Evolutionary conservation across 2,888 invertebrate genomes (phyloP).

Genomic region (Hypena proboscidalis): DNA sequence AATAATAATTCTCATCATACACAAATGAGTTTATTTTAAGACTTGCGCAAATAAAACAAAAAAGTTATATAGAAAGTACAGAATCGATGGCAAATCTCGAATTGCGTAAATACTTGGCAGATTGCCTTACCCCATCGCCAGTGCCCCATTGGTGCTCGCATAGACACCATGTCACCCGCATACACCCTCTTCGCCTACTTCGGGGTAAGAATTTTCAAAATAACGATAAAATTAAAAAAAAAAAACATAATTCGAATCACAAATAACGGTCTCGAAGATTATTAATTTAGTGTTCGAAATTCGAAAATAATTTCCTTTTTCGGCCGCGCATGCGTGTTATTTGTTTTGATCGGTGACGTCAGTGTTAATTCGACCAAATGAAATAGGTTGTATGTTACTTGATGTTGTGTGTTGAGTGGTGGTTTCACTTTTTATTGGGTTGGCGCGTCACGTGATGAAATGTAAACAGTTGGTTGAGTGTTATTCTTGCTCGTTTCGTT

Average conservation of each 20-base stretch:
- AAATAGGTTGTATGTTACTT: conserved; percentile 39
- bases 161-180: conserved; percentile 64
- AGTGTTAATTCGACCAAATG: conserved; percentile 38
- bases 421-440: conserved; percentile 19
- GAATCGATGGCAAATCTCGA: conserved; percentile 28
- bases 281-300: conserved; percentile 36
- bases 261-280: neutral
- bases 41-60: conserved; percentile 23
- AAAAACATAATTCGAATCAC: neutral
- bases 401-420: conserved; percentile 16
- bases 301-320: conserved; percentile 39
- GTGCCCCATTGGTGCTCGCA: conserved; percentile 56
- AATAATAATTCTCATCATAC: neutral
- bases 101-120: conserved; percentile 58
- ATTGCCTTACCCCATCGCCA: conserved; percentile 58
- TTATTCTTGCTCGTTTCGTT: conserved; percentile 2
- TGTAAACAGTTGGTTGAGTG: conserved; percentile 13
- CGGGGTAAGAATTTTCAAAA: conserved; percentile 57
- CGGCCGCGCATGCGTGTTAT: conserved; percentile 36
- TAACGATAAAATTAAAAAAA: neutral
- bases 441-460: conserved; percentile 16
- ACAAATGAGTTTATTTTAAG: too few species aligned
- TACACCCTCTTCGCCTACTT: conserved; percentile 57
- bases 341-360: conserved; percentile 40
- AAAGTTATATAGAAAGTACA: conserved; percentile 22